These are phyloP conservation scores for Drosophila suboccidentalis DNA, from an alignment of 2,888 invertebrate species.

Conservation along the genomic window DNA sequence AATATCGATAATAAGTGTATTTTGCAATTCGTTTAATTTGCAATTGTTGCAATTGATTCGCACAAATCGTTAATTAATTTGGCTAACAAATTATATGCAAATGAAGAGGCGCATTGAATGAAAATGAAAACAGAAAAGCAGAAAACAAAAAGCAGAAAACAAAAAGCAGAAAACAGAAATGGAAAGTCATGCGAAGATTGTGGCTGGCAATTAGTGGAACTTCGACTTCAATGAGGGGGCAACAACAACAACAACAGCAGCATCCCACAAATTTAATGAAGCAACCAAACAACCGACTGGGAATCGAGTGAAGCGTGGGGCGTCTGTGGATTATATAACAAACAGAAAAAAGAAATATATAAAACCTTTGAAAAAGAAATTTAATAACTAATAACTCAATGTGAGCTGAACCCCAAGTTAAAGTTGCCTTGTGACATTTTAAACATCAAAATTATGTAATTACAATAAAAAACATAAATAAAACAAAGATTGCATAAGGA, in stretches of 20 bases:
- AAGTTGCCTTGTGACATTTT: conserved; percentile 75
- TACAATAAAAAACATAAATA: conserved; percentile 47
- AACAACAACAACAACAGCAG: conserved; percentile 43
- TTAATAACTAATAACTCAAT: conserved; percentile 73
- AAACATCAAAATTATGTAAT: conserved; percentile 72
- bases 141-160: conserved; percentile 38
- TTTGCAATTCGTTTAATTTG: conserved; percentile 3
- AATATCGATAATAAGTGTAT: not conserved
- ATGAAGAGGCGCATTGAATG: conserved; percentile 28
- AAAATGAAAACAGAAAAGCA: conserved; percentile 13
- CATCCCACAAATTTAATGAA: conserved; percentile 46
- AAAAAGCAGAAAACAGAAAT: conserved; percentile 38
- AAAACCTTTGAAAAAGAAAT: conserved; percentile 48
- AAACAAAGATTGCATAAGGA: conserved; percentile 52
- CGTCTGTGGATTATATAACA: conserved; percentile 49
- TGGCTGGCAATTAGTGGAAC: conserved; percentile 49
- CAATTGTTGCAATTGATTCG: not conserved
- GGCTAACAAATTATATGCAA: conserved; percentile 50
- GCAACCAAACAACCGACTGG: conserved; percentile 37
- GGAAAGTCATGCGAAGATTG: conserved; percentile 50
- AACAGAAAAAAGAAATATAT: conserved; percentile 8
- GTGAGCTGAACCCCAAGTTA: conserved; percentile 34
- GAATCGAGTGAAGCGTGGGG: conserved; percentile 31
- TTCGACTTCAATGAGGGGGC: conserved; percentile 16
- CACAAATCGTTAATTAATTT: conserved; percentile 49